phyloP scores from a whole-genome alignment of 1,140 invertebrate genomes.

The Diabrotica virgifera region DNA sequence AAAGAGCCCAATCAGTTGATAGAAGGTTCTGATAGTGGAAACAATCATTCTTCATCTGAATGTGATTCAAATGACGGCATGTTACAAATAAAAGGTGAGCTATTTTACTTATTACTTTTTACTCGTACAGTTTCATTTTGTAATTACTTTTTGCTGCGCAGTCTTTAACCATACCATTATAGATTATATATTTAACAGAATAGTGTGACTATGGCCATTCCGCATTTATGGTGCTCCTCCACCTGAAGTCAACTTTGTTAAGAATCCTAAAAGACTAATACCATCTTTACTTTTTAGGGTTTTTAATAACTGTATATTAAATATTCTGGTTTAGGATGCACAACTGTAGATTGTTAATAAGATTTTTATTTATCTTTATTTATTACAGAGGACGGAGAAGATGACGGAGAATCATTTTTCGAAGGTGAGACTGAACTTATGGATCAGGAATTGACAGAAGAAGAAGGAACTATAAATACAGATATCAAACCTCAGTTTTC shows the following conservation, averaged over 20 bases:
- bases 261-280: no score
- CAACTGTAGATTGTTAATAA: neutral
- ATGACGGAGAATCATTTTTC: conserved; percentile 42
- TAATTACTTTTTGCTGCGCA: no score
- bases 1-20: conserved; percentile 32
- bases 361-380: neutral
- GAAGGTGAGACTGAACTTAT: conserved; percentile 45
- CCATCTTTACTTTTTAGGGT: no score
- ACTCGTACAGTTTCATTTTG: no score
- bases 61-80: conserved; percentile 44
- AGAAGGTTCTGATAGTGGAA: conserved; percentile 31
- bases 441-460: conserved; percentile 46
- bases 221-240: no score
- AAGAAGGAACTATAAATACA: conserved; percentile 38
- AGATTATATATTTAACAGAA: no score
- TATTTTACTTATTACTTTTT: no score
- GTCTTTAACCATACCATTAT: no score
- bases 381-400: conserved; percentile 36
- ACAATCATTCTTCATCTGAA: conserved; percentile 41
- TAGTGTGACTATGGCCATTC: no score
- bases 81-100: conserved; percentile 37
- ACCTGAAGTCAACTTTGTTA: no score
- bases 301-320: no score
- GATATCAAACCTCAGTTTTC: conserved; percentile 48
- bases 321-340: no score